Base-by-base conservation (phyloP, 2,888 invertebrate genomes). In the Horisme vitalbata region DNA sequence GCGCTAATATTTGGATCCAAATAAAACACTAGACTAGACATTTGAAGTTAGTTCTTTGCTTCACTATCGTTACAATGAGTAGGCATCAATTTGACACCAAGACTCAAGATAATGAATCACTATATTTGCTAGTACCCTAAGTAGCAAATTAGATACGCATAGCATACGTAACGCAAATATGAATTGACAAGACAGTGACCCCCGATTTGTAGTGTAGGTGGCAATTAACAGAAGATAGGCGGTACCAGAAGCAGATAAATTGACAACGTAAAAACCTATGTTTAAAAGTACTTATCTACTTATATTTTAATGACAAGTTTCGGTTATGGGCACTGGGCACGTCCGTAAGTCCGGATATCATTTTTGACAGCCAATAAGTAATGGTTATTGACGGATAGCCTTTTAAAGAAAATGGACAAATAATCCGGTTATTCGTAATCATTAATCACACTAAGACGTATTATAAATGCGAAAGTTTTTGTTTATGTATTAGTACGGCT, bases 201-300 rank as follows among this genome's bases (percentile, higher is more conserved):
- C 61, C 62, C 59, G 61, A 28, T 34, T 56, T 46, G 49, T 45
- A n/a, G 55, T 49, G 82, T 79, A 65, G 84, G 83, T 61, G 76
- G 68, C 72, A 75, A 83, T 79, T 80, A 77, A 81, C 83, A 79
- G 57, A 59, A 68, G 64, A 75, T 71, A 73, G 79, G 79, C 70
- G 79, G 68, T 49, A 45, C 68, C 64, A 57, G 50, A 52, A 49
- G 54, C 52, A 52, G 59, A 71, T 64, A 68, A 57, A 55, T 58
- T 65, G 71, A 67, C 68, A 58, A 59, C 53, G 58, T 54, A 55
- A 55, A 58, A 61, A 62, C 52, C 52, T 52, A 41, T 45, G 41
- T 57, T 55, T 27, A 36, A 23, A 44, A 15, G 11, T 18, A 24
- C 31, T 36, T 18, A 15, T 6, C 6, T 18, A 18, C 18, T 18